phyloP scores from a whole-genome alignment of 2,888 invertebrate species.

The Eucera pruinosa region DNA sequence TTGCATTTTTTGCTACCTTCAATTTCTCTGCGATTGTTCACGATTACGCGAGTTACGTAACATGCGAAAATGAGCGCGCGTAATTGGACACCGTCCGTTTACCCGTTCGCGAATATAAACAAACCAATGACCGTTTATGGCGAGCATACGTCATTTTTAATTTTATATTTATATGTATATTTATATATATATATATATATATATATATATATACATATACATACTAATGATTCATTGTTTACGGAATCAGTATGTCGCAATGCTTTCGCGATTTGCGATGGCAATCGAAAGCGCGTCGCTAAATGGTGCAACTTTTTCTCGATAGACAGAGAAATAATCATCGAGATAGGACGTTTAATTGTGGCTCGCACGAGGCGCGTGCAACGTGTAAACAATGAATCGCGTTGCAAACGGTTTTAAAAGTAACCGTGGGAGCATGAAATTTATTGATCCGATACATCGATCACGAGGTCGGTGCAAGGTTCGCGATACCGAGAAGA shows the following conservation, averaged over 20 bases:
- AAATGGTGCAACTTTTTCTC: background rate
- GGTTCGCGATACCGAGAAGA: constrained; percentile 4
- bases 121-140: constrained; percentile 10
- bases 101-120: background rate
- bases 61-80: background rate
- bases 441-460: constrained; percentile 1
- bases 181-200: too few species aligned
- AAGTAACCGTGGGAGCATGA: background rate
- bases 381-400: background rate
- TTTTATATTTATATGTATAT: too few species aligned
- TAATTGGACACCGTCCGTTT: background rate
- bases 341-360: background rate
- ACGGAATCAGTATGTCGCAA: constrained; percentile 1
- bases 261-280: background rate
- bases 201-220: too few species aligned
- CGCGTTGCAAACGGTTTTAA: background rate
- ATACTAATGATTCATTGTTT: constrained; percentile 23
- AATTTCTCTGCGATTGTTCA: background rate
- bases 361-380: background rate
- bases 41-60: background rate
- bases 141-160: background rate
- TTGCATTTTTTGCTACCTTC: background rate
- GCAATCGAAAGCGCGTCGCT: background rate
- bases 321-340: background rate
- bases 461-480: constrained; percentile 23